Percentiles rank a stretch among this genome's conserved stretches.
phyloP scores from a whole-genome alignment of 2,113 vertebrate species.

The Butorides virescens region DNA sequence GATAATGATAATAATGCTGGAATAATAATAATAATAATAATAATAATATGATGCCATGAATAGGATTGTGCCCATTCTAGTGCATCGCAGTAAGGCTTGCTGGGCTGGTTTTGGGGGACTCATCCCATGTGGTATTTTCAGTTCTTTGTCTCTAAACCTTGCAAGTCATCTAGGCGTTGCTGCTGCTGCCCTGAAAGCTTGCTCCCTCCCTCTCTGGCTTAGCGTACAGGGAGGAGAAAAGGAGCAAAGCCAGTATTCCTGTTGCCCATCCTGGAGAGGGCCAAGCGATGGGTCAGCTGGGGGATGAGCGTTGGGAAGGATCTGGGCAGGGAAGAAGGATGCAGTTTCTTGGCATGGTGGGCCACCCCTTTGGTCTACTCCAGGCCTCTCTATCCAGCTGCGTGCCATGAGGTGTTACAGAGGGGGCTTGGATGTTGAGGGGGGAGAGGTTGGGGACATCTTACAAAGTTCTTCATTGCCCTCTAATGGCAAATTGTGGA shows the following conservation, averaged over 20 bases:
- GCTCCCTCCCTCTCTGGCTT: background rate
- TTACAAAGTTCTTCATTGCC: constrained; percentile 6
- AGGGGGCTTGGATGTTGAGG: fast-evolving
- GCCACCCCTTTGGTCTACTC: background rate
- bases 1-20: too few relatives aligned
- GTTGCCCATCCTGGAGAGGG: background rate
- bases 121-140: background rate
- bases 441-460: background rate
- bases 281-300: fast-evolving
- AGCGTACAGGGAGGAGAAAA: fast-evolving
- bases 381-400: background rate
- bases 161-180: fast-evolving
- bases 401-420: background rate
- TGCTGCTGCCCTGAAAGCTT: background rate
- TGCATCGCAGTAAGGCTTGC: background rate
- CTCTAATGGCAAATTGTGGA: constrained; percentile 26
- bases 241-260: background rate
- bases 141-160: background rate
- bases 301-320: background rate
- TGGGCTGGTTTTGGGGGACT: background rate
- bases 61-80: background rate
- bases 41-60: background rate
- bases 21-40: background rate
- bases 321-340: background rate
- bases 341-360: fast-evolving